Base-by-base conservation (phyloP, 2,888 invertebrate genomes). In the Anthoptus insignis region DNA sequence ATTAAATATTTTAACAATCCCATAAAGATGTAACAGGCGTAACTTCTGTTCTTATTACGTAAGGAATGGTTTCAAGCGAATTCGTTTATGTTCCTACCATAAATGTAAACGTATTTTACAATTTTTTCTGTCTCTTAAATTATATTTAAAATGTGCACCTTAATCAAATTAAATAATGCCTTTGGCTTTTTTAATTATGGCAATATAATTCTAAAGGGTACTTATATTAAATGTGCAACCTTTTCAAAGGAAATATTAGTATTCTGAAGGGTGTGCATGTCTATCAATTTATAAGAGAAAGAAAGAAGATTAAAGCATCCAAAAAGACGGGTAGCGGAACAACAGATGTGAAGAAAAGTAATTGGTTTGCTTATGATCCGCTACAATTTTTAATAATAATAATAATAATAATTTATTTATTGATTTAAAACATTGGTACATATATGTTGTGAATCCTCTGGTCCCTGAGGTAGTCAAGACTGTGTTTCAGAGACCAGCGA, bases 51-150 rank as follows among this genome's bases (percentile, higher is more conserved):
- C 74, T 72, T 70, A 73, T 72, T 70, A 64, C 68, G 66, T 42
- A 60, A 61, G 68, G 65, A 71, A 74, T 72, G 64, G 64, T 74
- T 75, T 77, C 73, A 72, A 76, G n/a, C 73, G 73, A 75, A 73
- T 73, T 72, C 50, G 65, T 65, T 59, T 68, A 60, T 69, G 59
- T 59, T 63, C 54, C 24, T 57, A n/a, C n/a, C 34, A 34, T 27
- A 27, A 27, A 27, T 27, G 7, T 27, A 27, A 27, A 5, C 5
- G 3, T 5, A 27, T 7, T 27, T 27, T 27, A 27, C 7, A 5
- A 27, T 27, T 27, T 16, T 39, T 16, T 16, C 39, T 39, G 13
- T 39, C n/a, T n/a, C n/a, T n/a, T n/a, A n/a, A n/a, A n/a, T n/a
- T n/a, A n/a, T n/a, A n/a, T n/a, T n/a, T n/a, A n/a, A n/a, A n/a